phyloP scores from a whole-genome alignment of 2,888 invertebrate genomes.

The Drosophila imparisetae region DNA sequence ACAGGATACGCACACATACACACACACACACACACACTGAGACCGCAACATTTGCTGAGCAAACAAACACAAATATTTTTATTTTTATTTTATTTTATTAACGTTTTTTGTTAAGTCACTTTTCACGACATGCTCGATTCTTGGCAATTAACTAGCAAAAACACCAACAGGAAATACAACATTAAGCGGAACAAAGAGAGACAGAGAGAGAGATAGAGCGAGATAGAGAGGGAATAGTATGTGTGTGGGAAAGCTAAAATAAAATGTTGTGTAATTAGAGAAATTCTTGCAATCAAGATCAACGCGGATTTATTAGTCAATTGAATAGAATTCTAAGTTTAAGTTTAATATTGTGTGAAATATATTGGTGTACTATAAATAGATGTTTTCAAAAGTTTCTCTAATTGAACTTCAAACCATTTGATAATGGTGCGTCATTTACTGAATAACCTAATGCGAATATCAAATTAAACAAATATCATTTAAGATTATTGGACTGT shows the following conservation, averaged over 20 bases:
- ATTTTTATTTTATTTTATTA: conserved; percentile 32
- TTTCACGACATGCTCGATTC: conserved; percentile 31
- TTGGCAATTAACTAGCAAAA: conserved; percentile 57
- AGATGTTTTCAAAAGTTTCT: neutral
- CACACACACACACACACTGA: neutral
- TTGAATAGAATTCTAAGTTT: neutral
- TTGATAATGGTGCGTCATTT: neutral
- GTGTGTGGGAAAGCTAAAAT: neutral
- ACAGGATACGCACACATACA: conserved; percentile 17
- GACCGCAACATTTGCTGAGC: conserved; percentile 16
- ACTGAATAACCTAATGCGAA: neutral
- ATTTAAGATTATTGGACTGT: neutral
- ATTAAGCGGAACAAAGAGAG: conserved; percentile 5
- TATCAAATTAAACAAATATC: neutral
- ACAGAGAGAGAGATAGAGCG: neutral
- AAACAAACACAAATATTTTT: conserved; percentile 33
- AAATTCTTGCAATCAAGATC: neutral
- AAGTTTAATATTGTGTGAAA: neutral
- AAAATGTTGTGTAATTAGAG: neutral
- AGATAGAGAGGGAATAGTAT: neutral
- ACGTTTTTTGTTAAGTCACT: conserved; percentile 67
- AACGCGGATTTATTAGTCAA: neutral
- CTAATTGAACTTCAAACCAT: neutral
- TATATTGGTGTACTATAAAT: neutral
- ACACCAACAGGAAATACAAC: conserved; percentile 21